Evolutionary conservation across 2,797 vertebrate genomes (phyloP).

Genomic region (Rachycentron canadum): DNA sequence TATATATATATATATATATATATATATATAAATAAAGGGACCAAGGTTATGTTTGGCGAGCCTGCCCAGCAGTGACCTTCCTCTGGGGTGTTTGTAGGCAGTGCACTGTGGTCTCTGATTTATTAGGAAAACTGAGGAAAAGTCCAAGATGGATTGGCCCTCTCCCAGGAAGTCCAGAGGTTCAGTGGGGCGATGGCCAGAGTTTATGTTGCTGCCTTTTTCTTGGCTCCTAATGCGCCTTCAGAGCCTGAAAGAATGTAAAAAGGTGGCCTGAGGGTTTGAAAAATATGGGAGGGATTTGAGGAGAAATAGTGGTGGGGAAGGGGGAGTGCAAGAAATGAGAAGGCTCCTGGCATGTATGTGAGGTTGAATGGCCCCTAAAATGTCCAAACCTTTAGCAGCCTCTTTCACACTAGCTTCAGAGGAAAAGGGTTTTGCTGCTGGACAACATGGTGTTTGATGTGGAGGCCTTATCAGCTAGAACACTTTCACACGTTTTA

Average conservation of each 20-base stretch:
- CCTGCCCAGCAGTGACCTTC: slow-evolving; percentile 53
- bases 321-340: slow-evolving; percentile 43
- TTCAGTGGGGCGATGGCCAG: slow-evolving; percentile 34
- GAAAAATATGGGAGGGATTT: slow-evolving; percentile 72
- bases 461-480: slow-evolving; percentile 60
- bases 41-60: slow-evolving; percentile 49
- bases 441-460: slow-evolving; percentile 51
- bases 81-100: slow-evolving; percentile 31
- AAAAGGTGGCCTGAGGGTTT: slow-evolving; percentile 77
- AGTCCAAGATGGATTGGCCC: slow-evolving; percentile 58
- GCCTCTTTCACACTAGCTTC: slow-evolving; percentile 15
- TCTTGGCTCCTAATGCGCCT: slow-evolving; percentile 61
- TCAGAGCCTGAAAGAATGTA: slow-evolving; percentile 74
- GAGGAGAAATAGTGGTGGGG: slow-evolving; percentile 17
- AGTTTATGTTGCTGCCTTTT: slow-evolving; percentile 67
- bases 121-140: slow-evolving; percentile 56
- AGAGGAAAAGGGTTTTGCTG: slow-evolving; percentile 30
- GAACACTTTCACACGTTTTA: slow-evolving; percentile 60
- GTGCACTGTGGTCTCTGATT: slow-evolving; percentile 60
- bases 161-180: slow-evolving; percentile 50
- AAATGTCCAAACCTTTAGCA: not conserved
- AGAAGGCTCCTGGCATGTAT: slow-evolving; percentile 58
- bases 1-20: slow-evolving; percentile 11
- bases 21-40: slow-evolving; percentile 27
- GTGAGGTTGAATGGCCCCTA: slow-evolving; percentile 51